Conservation (phyloP, 2,888 invertebrate species). For the Trichacis sp. region DNA sequence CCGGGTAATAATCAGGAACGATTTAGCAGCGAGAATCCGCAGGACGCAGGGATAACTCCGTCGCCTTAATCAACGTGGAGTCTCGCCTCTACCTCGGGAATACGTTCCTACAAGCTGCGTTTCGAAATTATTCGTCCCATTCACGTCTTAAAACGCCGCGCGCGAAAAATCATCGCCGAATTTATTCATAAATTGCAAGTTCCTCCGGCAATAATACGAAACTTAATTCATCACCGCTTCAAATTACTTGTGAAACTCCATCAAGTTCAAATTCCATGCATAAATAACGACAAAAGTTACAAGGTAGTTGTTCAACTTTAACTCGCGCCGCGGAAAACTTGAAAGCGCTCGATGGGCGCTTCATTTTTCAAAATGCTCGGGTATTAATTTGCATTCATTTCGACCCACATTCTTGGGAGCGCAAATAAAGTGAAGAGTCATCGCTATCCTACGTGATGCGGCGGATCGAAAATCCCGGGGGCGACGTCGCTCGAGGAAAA, state of each 20-base stretch:
- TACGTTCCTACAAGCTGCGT: not conserved
- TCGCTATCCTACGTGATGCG: not conserved
- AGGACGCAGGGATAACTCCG: not conserved
- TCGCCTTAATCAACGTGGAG: not conserved
- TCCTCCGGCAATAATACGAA: slow-evolving; percentile 38
- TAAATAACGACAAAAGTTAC: slow-evolving; percentile 44
- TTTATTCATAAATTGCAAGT: slow-evolving; percentile 41
- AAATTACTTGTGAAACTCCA: slow-evolving; percentile 42
- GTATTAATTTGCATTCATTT: not conserved
- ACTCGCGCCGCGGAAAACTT: slow-evolving; percentile 6
- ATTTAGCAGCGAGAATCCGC: slow-evolving; percentile 28
- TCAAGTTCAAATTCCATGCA: slow-evolving; percentile 44
- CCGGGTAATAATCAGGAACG: slow-evolving; percentile 50
- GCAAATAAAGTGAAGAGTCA: not conserved
- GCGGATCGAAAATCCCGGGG: too few species aligned
- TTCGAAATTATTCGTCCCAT: not conserved
- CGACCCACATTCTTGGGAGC: not conserved
- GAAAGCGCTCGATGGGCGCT: not conserved
- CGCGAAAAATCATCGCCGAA: slow-evolving; percentile 41
- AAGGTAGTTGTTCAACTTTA: slow-evolving; percentile 41
- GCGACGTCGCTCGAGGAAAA: too few species aligned
- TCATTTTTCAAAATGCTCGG: not conserved
- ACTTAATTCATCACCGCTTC: slow-evolving; percentile 38
- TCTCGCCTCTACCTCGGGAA: not conserved
- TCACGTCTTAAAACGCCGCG: slow-evolving; percentile 17